These are phyloP conservation scores for Euphydryas editha DNA, from an alignment of 2,888 invertebrate genomes.

Conservation along the genomic window DNA sequence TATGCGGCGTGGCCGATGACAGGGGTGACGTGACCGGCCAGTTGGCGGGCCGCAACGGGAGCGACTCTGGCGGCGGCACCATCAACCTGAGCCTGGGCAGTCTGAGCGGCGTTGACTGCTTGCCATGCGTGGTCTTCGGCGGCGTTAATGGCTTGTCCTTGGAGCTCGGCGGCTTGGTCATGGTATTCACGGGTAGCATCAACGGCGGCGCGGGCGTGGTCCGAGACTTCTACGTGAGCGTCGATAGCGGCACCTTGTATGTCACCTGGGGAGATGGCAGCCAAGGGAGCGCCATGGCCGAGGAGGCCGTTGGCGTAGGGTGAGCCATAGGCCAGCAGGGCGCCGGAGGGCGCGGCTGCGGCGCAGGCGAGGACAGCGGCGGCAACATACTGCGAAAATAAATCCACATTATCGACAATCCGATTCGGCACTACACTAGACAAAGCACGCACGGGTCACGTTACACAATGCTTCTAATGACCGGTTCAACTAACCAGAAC, in stretches of 20 bases:
- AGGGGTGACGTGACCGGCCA: conserved; percentile 64
- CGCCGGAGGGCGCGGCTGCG: conserved; percentile 73
- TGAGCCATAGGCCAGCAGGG: conserved; percentile 58
- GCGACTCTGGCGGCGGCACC: conserved; percentile 77
- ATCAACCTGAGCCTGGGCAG: conserved; percentile 72
- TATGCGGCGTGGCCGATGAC: conserved; percentile 47
- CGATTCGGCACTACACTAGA: conserved; percentile 48
- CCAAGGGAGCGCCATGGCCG: conserved; percentile 38
- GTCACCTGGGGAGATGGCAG: conserved; percentile 74
- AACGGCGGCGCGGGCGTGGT: conserved; percentile 75
- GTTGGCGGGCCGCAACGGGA: conserved; percentile 73
- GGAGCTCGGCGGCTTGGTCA: conserved; percentile 76
- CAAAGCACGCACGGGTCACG: conserved; percentile 50
- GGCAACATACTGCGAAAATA: conserved; percentile 80
- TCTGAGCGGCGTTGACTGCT: conserved; percentile 74
- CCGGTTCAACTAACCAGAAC: conserved; percentile 73
- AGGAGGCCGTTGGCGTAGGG: conserved; percentile 56
- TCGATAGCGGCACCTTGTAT: conserved; percentile 75
- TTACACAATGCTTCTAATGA: conserved; percentile 42
- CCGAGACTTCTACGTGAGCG: conserved; percentile 73
- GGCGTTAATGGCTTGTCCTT: conserved; percentile 76
- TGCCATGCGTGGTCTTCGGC: conserved; percentile 79
- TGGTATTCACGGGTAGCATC: conserved; percentile 74
- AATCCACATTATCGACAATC: conserved; percentile 46
- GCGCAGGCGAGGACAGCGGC: conserved; percentile 78